Evolutionary conservation across 2,888 invertebrate genomes (phyloP), one percentile per base, ranked within the genome.

Genomic region (Tachystola acroxantha): DNA sequence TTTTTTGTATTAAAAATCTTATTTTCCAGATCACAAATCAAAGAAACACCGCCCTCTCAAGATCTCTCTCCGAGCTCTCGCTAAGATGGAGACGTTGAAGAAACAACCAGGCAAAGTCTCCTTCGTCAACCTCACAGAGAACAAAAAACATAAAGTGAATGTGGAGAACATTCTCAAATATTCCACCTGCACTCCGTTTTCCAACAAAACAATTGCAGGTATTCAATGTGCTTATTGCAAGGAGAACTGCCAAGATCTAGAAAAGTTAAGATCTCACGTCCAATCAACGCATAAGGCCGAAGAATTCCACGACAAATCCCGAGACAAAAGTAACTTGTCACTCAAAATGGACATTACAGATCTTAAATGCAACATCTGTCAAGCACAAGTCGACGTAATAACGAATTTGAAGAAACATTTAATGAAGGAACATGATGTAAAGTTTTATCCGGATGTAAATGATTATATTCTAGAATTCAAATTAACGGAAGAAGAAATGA

Each of bases 311-410:
- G 69, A 73, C 27, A 59, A 54, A 1, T 73, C 68, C 26, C 43
- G 69, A 7, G 79, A 80, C 36, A 75, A 67, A 33, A 77, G 64
- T 12, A 81, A 82, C 10, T 30, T 84, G n/a, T 70, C 77, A 0
- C 59, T 81, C 3, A 84, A 84, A 69, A 58, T 84, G 12, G 84
- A 85, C 32, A 82, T 82, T 10, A 74, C 79, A 1, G 66, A 80
- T 24, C 16, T 85, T 0, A 58, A 63, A 37, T 85, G 84, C 42
- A 74, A 52, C 0, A 28, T 80, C 0, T 85, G 84, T 31, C 43
- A 62, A 1, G 19, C 42, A 0, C 58, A 50, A 0, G 39, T 58
- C 1, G 60, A 71, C 5, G 41, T 57, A 0, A 72, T 84, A 34
- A 20, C 58, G 0, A 62, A 48, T 24, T 29, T 85, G 2, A 82